A percentile compares a stretch with the other conserved stretches of the same genome.
These are phyloP conservation scores for Otus scops DNA, from an alignment of 2,797 vertebrate species.

Conservation along the genomic window DNA sequence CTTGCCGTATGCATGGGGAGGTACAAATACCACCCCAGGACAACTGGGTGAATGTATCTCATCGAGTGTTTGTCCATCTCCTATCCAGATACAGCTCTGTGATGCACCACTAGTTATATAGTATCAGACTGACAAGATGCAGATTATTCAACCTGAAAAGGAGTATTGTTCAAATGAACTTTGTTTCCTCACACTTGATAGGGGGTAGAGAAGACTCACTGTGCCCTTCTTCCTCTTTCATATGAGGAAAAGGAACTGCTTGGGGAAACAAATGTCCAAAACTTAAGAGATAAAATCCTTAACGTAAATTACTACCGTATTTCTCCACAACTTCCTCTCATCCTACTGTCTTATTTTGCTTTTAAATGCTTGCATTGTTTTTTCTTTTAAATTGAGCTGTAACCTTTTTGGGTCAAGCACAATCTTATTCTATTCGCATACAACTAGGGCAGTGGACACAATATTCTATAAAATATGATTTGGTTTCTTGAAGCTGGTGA, in stretches of 20 bases:
- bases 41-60: not conserved
- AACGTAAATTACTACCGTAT: not conserved
- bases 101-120: not conserved
- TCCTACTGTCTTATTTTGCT: not conserved
- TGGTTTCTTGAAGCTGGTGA: not conserved
- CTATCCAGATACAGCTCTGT: not conserved
- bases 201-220: not conserved
- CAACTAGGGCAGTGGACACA: not conserved
- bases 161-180: not conserved
- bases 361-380: not conserved
- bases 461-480: not conserved
- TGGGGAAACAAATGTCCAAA: not conserved
- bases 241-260: not conserved
- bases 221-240: not conserved
- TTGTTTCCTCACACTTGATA: not conserved
- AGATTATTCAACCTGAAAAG: not conserved
- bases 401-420: not conserved
- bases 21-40: not conserved
- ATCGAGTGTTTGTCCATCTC: not conserved
- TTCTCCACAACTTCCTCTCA: not conserved
- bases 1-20: accelerated
- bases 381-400: not conserved
- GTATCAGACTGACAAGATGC: not conserved
- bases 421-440: not conserved
- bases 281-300: not conserved